These are phyloP conservation scores for Diplazon laetatorius DNA, from an alignment of 2,888 invertebrate species.

Conservation along the genomic window DNA sequence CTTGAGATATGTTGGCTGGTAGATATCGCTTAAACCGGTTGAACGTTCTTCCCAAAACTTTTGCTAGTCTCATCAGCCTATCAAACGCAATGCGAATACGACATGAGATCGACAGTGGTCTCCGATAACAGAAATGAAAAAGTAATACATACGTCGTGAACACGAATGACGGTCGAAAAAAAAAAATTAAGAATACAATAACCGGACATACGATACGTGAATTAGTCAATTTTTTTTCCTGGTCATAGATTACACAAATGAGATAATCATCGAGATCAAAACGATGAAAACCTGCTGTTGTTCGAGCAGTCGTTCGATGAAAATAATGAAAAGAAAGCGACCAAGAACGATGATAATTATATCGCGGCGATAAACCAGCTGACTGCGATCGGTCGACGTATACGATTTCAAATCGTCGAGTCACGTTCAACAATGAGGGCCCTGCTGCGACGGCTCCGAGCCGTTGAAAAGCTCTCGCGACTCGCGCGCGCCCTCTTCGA, in stretches of 20 bases:
- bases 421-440: conserved; percentile 65
- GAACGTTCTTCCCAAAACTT: too few relatives aligned
- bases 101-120: too few relatives aligned
- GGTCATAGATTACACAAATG: not conserved
- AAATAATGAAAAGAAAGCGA: conserved; percentile 21
- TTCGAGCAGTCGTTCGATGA: conserved; percentile 6
- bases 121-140: too few relatives aligned
- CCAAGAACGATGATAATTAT: conserved; percentile 64
- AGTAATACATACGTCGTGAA: too few relatives aligned
- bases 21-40: too few relatives aligned
- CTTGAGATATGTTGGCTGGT: too few relatives aligned
- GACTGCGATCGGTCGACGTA: conserved; percentile 57
- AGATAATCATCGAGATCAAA: not conserved
- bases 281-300: not conserved
- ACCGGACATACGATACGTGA: too few relatives aligned
- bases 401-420: conserved; percentile 57
- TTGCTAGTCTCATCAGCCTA: too few relatives aligned
- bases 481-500: conserved; percentile 46
- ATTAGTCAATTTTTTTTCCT: too few relatives aligned
- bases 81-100: too few relatives aligned
- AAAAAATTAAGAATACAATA: too few relatives aligned
- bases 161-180: too few relatives aligned
- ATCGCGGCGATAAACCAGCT: conserved; percentile 76
- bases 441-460: conserved; percentile 37
- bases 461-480: conserved; percentile 43